Evolutionary conservation across 1,140 invertebrate species (phyloP), one percentile per base, ranked within the genome.

Genomic region (Drosophila aff.): DNA sequence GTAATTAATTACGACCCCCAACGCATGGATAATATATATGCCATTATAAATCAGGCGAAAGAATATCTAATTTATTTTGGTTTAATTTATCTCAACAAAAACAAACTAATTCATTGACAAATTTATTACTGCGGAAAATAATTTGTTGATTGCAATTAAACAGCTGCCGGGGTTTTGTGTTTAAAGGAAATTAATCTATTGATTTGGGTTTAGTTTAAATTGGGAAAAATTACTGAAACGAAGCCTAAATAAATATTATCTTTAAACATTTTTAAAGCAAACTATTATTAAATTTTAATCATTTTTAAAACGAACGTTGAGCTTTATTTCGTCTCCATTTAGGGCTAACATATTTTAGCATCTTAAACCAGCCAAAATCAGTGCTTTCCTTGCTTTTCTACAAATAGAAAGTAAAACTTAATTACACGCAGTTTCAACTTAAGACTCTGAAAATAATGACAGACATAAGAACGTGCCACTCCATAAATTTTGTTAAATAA

Each of bases 11-110:
- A 55, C 58, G 28, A 31, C 16, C 46, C 18, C 13, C 31, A 38
- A 65, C 28, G 61, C 60, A 38, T 26, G 57, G 16, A 31, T 65
- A 28, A 62, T 62, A 65, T 44, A 65, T 65, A 23, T 23, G 57
- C 36, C 28, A 21, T 65, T 43, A 63, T 62, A 40, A 63, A 62
- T 44, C 58, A 63, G n/a, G 16, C 21, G 26, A 23, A 18, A 38
- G 50, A 69, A 44, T 38, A 55, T 50, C 63, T 44, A 69, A 69
- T 67, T 50, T 69, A 67, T 36, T 31, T 53, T 38, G 33, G 28
- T 44, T 69, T 72, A 7, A 55, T 67, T 72, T 73, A 69, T 71
- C 66, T 41, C 46, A 73, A 72, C 66, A 43, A 60, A 59, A 58
- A 50, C 66, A 0, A 66, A 60, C 57, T 59, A 67, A 67, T 67